These are phyloP conservation scores for Neosilurus hyrtlii DNA, from an alignment of 2,797 vertebrate species.

Conservation along the genomic window DNA sequence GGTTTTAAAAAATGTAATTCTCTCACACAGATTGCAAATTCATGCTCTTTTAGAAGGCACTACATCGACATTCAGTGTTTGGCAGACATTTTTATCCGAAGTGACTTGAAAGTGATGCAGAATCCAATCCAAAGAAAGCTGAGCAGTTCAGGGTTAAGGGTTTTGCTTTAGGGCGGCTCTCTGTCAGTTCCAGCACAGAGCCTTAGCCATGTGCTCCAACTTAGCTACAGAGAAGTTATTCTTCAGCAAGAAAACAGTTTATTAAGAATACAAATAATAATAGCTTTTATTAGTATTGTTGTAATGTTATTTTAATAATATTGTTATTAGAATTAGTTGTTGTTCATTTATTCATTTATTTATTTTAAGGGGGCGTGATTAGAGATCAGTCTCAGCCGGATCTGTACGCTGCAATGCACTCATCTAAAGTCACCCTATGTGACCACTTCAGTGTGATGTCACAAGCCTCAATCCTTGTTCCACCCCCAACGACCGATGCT, in stretches of 20 bases:
- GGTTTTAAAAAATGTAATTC: neutral
- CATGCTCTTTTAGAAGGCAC: slow-evolving; percentile 3
- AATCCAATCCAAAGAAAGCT: slow-evolving; percentile 13
- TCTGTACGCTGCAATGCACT: neutral
- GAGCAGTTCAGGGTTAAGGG: slow-evolving; percentile 13
- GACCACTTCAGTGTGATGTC: neutral
- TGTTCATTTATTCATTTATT: neutral
- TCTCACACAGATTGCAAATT: slow-evolving; percentile 5
- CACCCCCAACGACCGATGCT: neutral
- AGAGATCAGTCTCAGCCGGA: neutral
- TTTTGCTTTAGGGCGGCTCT: slow-evolving; percentile 7
- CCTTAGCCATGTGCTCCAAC: neutral
- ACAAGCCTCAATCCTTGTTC: neutral
- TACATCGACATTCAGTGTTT: neutral
- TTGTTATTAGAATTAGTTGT: neutral
- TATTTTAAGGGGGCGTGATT: neutral
- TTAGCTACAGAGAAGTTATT: neutral
- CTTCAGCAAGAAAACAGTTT: neutral
- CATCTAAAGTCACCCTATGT: neutral
- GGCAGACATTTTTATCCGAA: neutral
- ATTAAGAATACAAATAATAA: neutral
- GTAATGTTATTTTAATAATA: neutral
- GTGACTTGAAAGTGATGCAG: slow-evolving; percentile 23
- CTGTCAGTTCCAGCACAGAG: slow-evolving; percentile 2
- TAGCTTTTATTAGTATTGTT: neutral